Evolutionary conservation across 2,888 invertebrate genomes (phyloP), one percentile per base, ranked within the genome.

Genomic region (Trichopria drosophilae): DNA sequence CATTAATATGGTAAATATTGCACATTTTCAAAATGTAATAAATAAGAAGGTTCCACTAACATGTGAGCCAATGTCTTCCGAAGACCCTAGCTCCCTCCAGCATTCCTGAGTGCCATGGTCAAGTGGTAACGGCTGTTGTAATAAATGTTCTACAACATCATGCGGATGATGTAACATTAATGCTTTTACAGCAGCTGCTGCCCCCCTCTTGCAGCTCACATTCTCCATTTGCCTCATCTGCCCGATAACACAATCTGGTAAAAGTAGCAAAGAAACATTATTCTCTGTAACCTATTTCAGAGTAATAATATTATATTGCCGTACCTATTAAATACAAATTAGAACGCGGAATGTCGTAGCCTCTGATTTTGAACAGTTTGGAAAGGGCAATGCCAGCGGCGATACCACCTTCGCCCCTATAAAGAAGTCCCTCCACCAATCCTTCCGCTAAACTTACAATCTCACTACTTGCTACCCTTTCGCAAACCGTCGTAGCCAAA

Each of bases 161-260:
- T 68, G 65, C 0, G 66, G 59, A 58, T 72, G 69, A 57, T 72
- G 69, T 7, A 34, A 32, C 44, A 65, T 64, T 16, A 73, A 24
- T 1, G 66, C 55, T 44, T 59, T 66, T n/a, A 73, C 59, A 4
- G 72, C 67, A 2, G 32, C 34, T 0, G 70, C 67, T 3, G 70
- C 65, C 16, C 60, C 58, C 10, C 59, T 64, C 18, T 64, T 64
- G 23, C 70, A 70, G 29, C 64, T 68, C 1, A 57, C 46, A 45
- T 72, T 72, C 41, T 71, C 71, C 63, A 72, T 72, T 6, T 66
- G 65, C 23, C 66, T 62, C 63, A 71, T 68, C 53, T 72, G 72
- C 7, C 59, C 55, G 41, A 73, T 64, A 24, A 72, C 67, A 41
- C 57, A 66, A 43, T 69, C 73, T 72, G 37, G 18, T n/a, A 53